phyloP scores from a whole-genome alignment of 2,797 vertebrate genomes.

The Anas bahamensis region DNA sequence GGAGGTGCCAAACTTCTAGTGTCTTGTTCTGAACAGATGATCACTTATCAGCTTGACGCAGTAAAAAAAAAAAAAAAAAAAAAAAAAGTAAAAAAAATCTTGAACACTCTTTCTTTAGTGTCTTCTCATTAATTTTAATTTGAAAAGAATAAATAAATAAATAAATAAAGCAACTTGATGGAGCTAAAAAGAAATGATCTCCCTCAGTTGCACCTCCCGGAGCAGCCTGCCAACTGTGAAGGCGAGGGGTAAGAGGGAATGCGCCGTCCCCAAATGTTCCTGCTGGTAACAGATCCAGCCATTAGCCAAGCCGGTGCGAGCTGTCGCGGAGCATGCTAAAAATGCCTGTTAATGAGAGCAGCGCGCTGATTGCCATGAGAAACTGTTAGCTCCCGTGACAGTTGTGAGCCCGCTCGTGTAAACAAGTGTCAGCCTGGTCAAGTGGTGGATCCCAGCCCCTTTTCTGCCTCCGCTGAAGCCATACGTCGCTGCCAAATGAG shows the following conservation, averaged over 20 bases:
- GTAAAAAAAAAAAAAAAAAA: background rate
- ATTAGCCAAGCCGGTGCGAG: background rate
- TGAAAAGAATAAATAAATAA: background rate
- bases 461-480: background rate
- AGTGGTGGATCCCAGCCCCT: background rate
- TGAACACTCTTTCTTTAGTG: background rate
- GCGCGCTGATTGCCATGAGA: background rate
- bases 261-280: background rate
- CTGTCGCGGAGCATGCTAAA: background rate
- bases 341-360: background rate
- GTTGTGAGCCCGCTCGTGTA: background rate
- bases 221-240: background rate
- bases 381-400: background rate
- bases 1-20: constrained; percentile 54
- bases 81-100: background rate
- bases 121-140: background rate
- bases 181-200: background rate
- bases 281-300: background rate
- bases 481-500: background rate
- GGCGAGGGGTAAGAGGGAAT: background rate
- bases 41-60: constrained; percentile 17
- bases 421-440: background rate
- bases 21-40: constrained; percentile 8
- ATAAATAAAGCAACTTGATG: background rate
- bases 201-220: background rate